Percentiles rank a stretch among this genome's conserved stretches.
phyloP scores from a whole-genome alignment of 2,113 vertebrate genomes.

The Chaetorhynchus papuensis region DNA sequence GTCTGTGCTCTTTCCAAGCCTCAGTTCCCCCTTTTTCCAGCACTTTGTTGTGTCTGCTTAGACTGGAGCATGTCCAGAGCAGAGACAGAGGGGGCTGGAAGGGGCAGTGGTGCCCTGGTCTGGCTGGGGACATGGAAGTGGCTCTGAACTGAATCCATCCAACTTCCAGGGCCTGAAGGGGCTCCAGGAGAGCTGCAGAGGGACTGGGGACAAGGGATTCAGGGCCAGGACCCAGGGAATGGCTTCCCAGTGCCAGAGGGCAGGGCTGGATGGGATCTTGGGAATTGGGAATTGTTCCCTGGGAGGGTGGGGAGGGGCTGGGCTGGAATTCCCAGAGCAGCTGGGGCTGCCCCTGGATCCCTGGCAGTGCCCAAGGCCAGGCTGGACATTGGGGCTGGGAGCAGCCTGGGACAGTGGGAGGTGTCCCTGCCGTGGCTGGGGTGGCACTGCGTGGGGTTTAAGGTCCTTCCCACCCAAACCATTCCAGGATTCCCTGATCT shows the following conservation, averaged over 20 bases:
- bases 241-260: not conserved
- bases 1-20: not conserved
- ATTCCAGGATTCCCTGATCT: not conserved
- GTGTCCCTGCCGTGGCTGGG: no score
- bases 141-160: not conserved
- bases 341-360: no score
- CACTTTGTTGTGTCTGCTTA: not conserved
- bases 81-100: not conserved
- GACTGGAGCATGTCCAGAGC: not conserved
- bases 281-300: not conserved
- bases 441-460: not conserved
- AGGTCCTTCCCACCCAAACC: not conserved
- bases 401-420: no score
- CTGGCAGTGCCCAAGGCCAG: no score
- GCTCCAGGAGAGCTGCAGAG: not conserved
- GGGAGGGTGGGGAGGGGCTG: no score
- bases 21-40: not conserved
- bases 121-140: not conserved
- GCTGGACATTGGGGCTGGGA: no score
- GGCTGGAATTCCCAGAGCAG: no score
- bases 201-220: not conserved
- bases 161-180: not conserved
- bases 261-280: not conserved
- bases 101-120: not conserved
- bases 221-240: not conserved